Base-by-base conservation (phyloP, 2,113 vertebrate genomes). In the Alligator sinensis region DNA sequence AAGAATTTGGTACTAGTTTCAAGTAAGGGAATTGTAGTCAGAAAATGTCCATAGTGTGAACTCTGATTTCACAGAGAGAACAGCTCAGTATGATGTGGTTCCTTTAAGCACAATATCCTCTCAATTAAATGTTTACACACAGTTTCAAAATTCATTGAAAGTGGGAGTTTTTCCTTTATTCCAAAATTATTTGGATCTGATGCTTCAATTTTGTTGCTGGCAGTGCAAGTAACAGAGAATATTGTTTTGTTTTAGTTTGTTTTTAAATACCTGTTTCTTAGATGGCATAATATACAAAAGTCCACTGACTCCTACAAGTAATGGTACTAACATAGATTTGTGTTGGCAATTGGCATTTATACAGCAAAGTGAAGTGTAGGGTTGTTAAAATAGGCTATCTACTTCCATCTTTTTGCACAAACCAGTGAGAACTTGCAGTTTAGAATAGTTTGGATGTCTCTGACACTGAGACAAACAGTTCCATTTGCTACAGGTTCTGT, bases 201-300 rank as follows among this genome's bases (percentile, higher is more conserved):
- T 34, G 47, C 34, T 34, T 47, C 34, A 72, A 22, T 34, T 93
- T 90, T 93, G 61, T 89, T 95, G 95, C 93, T 90, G 93, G 82
- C 90, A 75, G 86, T 92, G 91, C 95, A 96, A 96, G 93, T 74
- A 96, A 96, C 94, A 94, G 72, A 92, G 77, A 88, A 96, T 47
- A 47, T 47, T 47, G 47, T 47, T 47, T 47, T 47, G 47, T 47
- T 47, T 47, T 47, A 47, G 88, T 59, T 64, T 95, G 96, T 74
- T 47, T 95, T 95, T 95, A 84, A 96, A 96, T 91, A 96, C 90
- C 95, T 97, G 94, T 96, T 97, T 97, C 96, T 95, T 95, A 86
- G 87, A 89, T 75, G 84, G 95, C 87, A 93, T 95, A 90, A 87
- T 55, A 93, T 82, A 91, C 75, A 96, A 94, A 88, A 77, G 55